Evolutionary conservation across 2,888 invertebrate genomes (phyloP).

Genomic region (Caenorhabditis virilis): DNA sequence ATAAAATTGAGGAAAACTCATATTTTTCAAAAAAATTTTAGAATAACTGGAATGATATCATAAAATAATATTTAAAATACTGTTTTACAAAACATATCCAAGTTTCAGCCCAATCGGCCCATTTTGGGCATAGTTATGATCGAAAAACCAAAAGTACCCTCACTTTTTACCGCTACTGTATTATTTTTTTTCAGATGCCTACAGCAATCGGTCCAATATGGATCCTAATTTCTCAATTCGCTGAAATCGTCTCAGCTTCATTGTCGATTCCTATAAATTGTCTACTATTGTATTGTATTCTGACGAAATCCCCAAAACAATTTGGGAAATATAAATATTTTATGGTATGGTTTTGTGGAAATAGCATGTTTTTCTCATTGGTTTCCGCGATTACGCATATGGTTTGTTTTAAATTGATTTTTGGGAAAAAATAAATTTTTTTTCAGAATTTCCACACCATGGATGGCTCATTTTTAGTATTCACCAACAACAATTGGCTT

Average conservation of each 20-base stretch:
- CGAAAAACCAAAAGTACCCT: conserved; percentile 1
- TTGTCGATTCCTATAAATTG: conserved; percentile 10
- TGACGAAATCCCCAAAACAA: conserved; percentile 8
- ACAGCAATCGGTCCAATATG: conserved; percentile 4
- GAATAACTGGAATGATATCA: too few species aligned
- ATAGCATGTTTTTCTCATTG: conserved; percentile 21
- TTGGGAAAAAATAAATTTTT: too few species aligned
- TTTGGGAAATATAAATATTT: conserved; percentile 15
- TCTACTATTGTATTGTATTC: conserved; percentile 17
- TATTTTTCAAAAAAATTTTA: too few species aligned
- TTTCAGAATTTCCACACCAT: too few species aligned
- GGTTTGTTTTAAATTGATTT: too few species aligned
- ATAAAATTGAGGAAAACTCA: too few species aligned
- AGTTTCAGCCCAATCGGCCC: too few species aligned
- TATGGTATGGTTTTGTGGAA: conserved; percentile 14
- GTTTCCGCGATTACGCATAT: too few species aligned
- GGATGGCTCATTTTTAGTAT: too few species aligned
- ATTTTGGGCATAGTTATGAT: conserved; percentile 1
- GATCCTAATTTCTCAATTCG: conserved; percentile 5
- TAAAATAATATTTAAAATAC: too few species aligned
- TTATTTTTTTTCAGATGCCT: background rate
- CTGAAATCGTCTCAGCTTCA: background rate
- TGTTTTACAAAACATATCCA: too few species aligned
- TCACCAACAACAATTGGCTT: too few species aligned
- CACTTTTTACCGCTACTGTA: background rate